These are phyloP conservation scores for Potorous gilbertii DNA, from an alignment of 2,797 vertebrate species.

Conservation along the genomic window DNA sequence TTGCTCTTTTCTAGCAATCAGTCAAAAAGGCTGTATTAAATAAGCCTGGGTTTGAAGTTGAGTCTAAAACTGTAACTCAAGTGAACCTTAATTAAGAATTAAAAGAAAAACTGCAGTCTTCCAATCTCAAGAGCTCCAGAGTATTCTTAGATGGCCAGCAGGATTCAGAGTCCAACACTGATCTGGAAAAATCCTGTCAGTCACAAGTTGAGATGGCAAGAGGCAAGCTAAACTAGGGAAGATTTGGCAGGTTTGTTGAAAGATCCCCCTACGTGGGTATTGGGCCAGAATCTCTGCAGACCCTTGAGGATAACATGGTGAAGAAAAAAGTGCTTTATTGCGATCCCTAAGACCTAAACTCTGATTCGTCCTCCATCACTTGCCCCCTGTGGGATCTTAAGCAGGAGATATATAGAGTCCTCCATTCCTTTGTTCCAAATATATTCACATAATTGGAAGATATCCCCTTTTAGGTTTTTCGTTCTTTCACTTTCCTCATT, in stretches of 20 bases:
- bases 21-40: neutral
- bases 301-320: neutral
- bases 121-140: neutral
- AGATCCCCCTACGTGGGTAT: neutral
- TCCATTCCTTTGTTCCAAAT: neutral
- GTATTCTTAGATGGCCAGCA: slow-evolving; percentile 24
- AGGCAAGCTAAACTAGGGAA: neutral
- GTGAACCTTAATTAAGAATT: neutral
- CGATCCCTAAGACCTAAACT: neutral
- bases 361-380: neutral
- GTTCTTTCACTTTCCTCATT: neutral
- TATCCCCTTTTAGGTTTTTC: neutral
- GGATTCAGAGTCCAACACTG: neutral
- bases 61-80: neutral
- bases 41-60: neutral
- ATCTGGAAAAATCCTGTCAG: neutral
- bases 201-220: neutral
- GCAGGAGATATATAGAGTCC: neutral
- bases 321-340: neutral
- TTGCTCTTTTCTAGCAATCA: neutral
- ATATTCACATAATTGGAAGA: neutral
- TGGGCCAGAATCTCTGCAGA: neutral
- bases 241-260: neutral
- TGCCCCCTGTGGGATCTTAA: neutral
- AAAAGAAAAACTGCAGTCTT: neutral